These are phyloP conservation scores for Gastrophryne carolinensis DNA, from an alignment of 2,797 vertebrate species.

Conservation along the genomic window DNA sequence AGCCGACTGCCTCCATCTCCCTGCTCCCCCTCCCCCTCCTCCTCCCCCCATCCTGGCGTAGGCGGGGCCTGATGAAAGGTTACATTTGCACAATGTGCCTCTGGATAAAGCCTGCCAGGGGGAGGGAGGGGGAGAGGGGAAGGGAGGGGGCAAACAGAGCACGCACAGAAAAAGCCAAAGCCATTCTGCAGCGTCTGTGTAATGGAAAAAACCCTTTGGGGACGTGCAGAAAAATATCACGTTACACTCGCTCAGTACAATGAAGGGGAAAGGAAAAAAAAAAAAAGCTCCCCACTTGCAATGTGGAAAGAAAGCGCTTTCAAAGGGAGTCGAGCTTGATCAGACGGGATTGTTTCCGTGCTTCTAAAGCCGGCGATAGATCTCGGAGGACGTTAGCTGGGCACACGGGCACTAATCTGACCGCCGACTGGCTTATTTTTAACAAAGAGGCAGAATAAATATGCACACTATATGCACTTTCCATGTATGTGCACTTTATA, in stretches of 20 bases:
- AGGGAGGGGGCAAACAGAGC: background rate
- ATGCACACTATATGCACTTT: too few relatives aligned
- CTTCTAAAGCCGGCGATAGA: slow-evolving; percentile 28
- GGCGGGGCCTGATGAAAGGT: slow-evolving; percentile 84
- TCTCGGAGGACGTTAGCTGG: too few relatives aligned
- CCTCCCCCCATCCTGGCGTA: slow-evolving; percentile 62
- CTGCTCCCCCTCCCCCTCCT: background rate
- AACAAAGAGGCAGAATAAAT: too few relatives aligned
- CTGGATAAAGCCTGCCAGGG: slow-evolving; percentile 73
- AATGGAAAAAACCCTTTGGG: slow-evolving; percentile 84
- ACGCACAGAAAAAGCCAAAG: slow-evolving; percentile 62
- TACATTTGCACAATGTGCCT: slow-evolving; percentile 90
- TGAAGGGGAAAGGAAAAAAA: slow-evolving; percentile 40
- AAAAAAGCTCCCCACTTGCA: slow-evolving; percentile 9
- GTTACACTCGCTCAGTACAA: slow-evolving; percentile 73
- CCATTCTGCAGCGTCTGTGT: slow-evolving; percentile 69
- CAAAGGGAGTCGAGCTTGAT: slow-evolving; percentile 35
- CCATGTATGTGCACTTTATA: too few relatives aligned
- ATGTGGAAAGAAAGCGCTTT: slow-evolving; percentile 27
- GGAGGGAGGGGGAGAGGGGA: slow-evolving; percentile 53
- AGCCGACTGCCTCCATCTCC: slow-evolving; percentile 74
- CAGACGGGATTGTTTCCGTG: slow-evolving; percentile 22
- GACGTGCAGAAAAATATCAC: slow-evolving; percentile 76
- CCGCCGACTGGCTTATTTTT: too few relatives aligned
- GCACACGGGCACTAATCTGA: too few relatives aligned